These are phyloP conservation scores for Falco novaeseelandiae DNA, from an alignment of 2,797 vertebrate genomes.

Conservation along the genomic window DNA sequence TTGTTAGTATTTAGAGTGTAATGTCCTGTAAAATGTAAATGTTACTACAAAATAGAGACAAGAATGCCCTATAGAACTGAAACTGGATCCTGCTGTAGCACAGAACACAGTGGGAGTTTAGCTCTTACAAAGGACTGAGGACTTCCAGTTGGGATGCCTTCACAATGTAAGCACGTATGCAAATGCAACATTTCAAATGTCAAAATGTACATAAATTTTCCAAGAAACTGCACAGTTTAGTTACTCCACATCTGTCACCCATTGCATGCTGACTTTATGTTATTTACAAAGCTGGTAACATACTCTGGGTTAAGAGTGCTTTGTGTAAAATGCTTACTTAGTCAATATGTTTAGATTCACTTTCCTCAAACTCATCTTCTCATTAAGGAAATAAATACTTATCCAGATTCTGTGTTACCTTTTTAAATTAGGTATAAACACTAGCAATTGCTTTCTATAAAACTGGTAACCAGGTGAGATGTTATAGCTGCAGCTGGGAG, in stretches of 20 bases:
- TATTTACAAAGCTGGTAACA: background rate
- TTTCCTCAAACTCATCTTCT: background rate
- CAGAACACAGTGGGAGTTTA: background rate
- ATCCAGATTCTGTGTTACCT: background rate
- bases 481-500: background rate
- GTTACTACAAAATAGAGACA: background rate
- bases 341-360: background rate
- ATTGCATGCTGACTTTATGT: background rate
- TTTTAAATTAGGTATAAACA: background rate
- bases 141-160: background rate
- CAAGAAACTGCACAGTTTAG: background rate
- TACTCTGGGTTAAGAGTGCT: background rate
- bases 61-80: background rate
- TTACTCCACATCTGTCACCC: background rate
- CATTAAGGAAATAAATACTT: constrained; percentile 4
- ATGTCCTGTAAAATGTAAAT: background rate
- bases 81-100: background rate
- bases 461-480: background rate
- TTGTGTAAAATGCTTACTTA: background rate
- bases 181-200: background rate
- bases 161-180: background rate
- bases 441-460: background rate
- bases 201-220: background rate
- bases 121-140: background rate
- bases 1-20: background rate